Evolutionary conservation across 2,888 invertebrate genomes (phyloP), one percentile per base, ranked within the genome.

Genomic region (Drosophila austrosaltans): DNA sequence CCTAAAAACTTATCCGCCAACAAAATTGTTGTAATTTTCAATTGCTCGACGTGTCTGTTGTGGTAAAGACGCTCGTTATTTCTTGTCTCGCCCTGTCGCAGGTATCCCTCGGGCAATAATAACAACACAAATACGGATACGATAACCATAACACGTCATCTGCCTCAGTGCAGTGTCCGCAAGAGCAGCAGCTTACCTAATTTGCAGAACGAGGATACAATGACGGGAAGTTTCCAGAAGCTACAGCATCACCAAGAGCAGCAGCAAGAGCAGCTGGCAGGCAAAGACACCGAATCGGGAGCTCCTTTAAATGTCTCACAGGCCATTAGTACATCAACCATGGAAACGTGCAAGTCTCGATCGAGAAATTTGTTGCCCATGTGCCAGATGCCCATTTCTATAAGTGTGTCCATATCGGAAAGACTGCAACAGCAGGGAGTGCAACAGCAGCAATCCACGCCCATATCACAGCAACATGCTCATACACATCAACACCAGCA

Each of bases 151-250:
- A 93, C 92, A 82, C 94, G 94, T 80, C 94, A 95, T 76, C 89
- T 92, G 63, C 89, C 86, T 91, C 94, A 90, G 91, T 94, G 93
- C 93, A 94, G 93, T 81, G 94, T 93, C 78, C 94, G 93, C 70
- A 96, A 96, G 93, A 96, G 96, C 92, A 95, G 95, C 92, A 97
- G 96, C 92, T 94, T 96, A 93, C 97, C 97, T 75, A 96, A 97
- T 93, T 93, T 96, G 71, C 93, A 94, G 54, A 69, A 75, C 59
- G 78, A 71, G 20, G 56, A 67, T 2, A 25, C 64, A 28, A 39
- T 75, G 60, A 65, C 71, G 39, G 75, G 63, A 48, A 72, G 69
- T 25, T 76, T 76, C 56, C 76, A 78, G 56, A 82, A 82, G 67
- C 72, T 82, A 8, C 62, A 78, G 57, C 77, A 78, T 12, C 30